These are phyloP conservation scores for Diorhabda sublineata DNA, from an alignment of 1,140 invertebrate species.

Conservation along the genomic window DNA sequence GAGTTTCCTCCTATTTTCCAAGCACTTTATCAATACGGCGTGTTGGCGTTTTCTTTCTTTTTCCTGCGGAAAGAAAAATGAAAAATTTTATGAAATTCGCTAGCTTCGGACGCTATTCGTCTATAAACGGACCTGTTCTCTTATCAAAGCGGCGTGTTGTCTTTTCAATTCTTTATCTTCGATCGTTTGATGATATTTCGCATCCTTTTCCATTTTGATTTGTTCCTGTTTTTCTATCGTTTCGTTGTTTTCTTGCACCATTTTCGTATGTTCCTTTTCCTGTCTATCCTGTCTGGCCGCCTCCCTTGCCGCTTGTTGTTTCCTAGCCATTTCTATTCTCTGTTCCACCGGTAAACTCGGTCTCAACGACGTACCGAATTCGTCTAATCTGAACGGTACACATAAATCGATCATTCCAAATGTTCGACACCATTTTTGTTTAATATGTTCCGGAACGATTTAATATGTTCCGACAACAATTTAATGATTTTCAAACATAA, in stretches of 20 bases:
- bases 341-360: slow-evolving; percentile 62
- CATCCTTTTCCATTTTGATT: slow-evolving; percentile 68
- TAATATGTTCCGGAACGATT: too few species aligned
- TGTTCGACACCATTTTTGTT: too few species aligned
- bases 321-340: slow-evolving; percentile 60
- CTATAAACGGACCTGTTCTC: slow-evolving; percentile 70
- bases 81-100: too few species aligned
- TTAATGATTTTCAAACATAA: too few species aligned
- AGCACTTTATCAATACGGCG: slow-evolving; percentile 78
- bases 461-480: too few species aligned
- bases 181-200: slow-evolving; percentile 66
- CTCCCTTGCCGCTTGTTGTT: slow-evolving; percentile 60
- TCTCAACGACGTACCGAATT: slow-evolving; percentile 51
- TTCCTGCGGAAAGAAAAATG: slow-evolving; percentile 58
- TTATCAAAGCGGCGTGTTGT: slow-evolving; percentile 78
- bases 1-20: slow-evolving; percentile 79
- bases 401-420: too few species aligned
- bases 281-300: slow-evolving; percentile 55
- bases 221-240: slow-evolving; percentile 73
- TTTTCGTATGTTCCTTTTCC: slow-evolving; percentile 53
- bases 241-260: slow-evolving; percentile 55
- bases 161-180: slow-evolving; percentile 84
- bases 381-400: slow-evolving; percentile 52
- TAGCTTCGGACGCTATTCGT: too few species aligned
- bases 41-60: slow-evolving; percentile 86